Evolutionary conservation across 2,888 invertebrate genomes (phyloP), one percentile per base, ranked within the genome.

Genomic region (Heliothis peltigera): DNA sequence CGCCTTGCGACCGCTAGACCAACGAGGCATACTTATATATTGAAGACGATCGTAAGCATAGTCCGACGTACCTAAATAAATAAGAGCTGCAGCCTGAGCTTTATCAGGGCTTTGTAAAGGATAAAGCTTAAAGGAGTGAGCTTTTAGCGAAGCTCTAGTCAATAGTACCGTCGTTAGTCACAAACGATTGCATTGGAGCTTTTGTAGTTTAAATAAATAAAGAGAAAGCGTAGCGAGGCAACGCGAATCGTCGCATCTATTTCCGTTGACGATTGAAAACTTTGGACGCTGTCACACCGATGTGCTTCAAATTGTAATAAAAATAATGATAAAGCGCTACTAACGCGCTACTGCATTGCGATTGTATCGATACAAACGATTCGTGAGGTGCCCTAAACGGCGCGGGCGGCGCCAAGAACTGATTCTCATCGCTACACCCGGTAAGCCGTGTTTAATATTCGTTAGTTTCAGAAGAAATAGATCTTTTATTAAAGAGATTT

Each of bases 201-300:
- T 79, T 76, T 76, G 64, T 79, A 65, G 76, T 81, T 69, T 79
- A 75, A 81, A 81, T 79, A 80, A 79, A 81, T 79, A 80, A 81
- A 79, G 66, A 44, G 52, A 17, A 70, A 71, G 21, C 60, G 62
- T 28, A 63, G 52, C 56, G 59, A 18, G 49, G 56, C 70, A 55
- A 63, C 51, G 71, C 22, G 66, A 63, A 55, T 58, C 58, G 61
- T 55, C 66, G 64, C 79, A 73, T 74, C 70, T 60, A 69, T 79
- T 75, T 63, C 64, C 59, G 73, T 73, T 73, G 72, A 73, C 79
- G 76, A 81, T 81, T 80, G 79, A 76, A 81, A 79, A 79, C 62
- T 39, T 25, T 58, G 52, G 44, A 15, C 8, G 8, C 4, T 42
- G 12, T 79, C 5, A 76, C 76, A 73, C 79, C 51, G 63, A 17